Conservation (phyloP, 2,113 vertebrate species). For the Gadus macrocephalus region DNA sequence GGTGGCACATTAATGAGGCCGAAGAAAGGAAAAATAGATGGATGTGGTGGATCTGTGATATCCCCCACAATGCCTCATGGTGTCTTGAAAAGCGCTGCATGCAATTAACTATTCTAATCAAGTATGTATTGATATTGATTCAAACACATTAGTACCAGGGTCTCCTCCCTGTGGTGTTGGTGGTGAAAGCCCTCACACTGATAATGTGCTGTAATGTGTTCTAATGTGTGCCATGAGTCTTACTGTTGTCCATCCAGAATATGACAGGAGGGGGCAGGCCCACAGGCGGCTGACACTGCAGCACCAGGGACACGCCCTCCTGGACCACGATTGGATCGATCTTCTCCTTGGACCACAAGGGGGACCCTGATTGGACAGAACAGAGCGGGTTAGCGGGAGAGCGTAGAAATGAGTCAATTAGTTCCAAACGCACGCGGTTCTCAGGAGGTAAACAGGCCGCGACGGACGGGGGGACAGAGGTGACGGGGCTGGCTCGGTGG, state of each 20-base stretch:
- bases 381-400: not conserved
- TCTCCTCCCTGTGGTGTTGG: too few relatives aligned
- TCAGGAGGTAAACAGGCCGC: conserved; percentile 21
- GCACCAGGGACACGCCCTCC: conserved; percentile 82
- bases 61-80: too few relatives aligned
- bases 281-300: conserved; percentile 87
- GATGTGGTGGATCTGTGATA: too few relatives aligned
- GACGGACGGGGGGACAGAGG: conserved; percentile 19
- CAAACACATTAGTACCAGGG: too few relatives aligned
- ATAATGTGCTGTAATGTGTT: too few relatives aligned
- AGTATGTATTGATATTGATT: too few relatives aligned
- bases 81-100: too few relatives aligned
- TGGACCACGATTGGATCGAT: conserved; percentile 79
- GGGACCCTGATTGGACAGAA: conserved; percentile 78
- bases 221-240: conserved; percentile 51
- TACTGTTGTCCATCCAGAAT: conserved; percentile 99
- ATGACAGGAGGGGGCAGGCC: conserved; percentile 93
- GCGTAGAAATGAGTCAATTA: conserved; percentile 10
- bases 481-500: not conserved
- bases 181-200: too few relatives aligned
- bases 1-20: too few relatives aligned
- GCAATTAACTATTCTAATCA: too few relatives aligned
- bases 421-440: conserved; percentile 4
- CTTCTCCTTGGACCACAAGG: conserved; percentile 95
- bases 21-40: too few relatives aligned